Conservation (phyloP, 2,888 invertebrate species). For the Caenorhabditis sinica region DNA sequence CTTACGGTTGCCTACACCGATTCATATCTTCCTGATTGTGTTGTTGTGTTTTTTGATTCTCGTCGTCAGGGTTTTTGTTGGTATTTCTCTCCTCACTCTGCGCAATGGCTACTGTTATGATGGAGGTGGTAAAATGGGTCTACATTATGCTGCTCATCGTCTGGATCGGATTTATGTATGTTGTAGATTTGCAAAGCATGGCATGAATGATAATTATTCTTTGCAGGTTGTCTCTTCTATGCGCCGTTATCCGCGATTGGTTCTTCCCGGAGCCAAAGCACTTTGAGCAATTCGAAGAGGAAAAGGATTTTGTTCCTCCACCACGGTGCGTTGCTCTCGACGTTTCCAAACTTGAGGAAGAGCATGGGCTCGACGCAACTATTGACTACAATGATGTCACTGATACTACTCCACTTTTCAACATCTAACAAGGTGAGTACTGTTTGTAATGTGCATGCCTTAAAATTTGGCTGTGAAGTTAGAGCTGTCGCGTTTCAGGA, state of each 20-base stretch:
- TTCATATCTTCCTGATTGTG: no score
- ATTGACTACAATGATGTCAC: background rate
- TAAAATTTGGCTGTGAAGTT: no score
- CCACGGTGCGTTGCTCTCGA: slow-evolving; percentile 22
- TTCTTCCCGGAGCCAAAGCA: slow-evolving; percentile 30
- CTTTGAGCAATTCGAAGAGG: slow-evolving; percentile 21
- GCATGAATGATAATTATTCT: background rate
- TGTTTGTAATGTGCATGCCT: background rate
- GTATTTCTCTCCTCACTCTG: no score
- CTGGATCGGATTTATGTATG: slow-evolving; percentile 35
- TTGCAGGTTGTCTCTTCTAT: slow-evolving; percentile 24
- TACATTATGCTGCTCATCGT: slow-evolving; percentile 32
- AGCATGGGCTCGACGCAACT: background rate
- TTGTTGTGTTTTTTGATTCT: background rate
- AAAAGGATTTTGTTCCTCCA: background rate
- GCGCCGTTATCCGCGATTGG: slow-evolving; percentile 12
- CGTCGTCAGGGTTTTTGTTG: background rate
- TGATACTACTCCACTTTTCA: background rate
- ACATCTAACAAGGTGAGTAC: slow-evolving; percentile 9
- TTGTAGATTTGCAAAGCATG: background rate
- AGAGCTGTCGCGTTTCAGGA: no score
- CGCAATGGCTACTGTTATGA: slow-evolving; percentile 8
- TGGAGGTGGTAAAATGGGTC: slow-evolving; percentile 20
- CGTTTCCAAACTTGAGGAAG: slow-evolving; percentile 22
- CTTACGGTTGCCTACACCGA: no score